A percentile compares a stretch with the other conserved stretches of the same genome.
phyloP scores from a whole-genome alignment of 2,888 invertebrate species.

The Eulithis testata region DNA sequence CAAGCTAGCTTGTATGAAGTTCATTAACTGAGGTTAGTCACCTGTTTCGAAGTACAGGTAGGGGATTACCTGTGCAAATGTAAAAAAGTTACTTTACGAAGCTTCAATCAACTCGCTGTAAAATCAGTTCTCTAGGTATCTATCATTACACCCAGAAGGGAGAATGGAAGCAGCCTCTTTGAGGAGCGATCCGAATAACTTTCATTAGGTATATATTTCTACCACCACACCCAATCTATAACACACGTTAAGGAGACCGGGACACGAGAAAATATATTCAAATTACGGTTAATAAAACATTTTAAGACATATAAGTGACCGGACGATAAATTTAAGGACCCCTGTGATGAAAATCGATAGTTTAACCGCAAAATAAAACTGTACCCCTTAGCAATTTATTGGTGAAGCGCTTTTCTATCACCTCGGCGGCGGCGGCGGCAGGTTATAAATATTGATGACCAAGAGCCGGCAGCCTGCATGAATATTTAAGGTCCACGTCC shows the following conservation, averaged over 20 bases:
- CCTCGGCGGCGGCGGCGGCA: conserved; percentile 51
- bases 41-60: conserved; percentile 33
- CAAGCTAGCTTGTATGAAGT: conserved; percentile 44
- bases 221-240: too few relatives aligned
- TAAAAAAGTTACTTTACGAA: too few relatives aligned
- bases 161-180: too few relatives aligned
- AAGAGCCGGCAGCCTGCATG: conserved; percentile 60
- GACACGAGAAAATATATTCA: not conserved
- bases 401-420: conserved; percentile 64
- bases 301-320: conserved; percentile 20
- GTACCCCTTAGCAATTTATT: conserved; percentile 51
- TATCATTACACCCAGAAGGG: too few relatives aligned
- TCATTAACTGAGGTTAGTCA: conserved; percentile 50
- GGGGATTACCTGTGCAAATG: too few relatives aligned
- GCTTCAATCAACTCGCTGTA: not conserved
- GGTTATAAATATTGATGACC: conserved; percentile 72
- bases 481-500: conserved; percentile 67
- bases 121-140: too few relatives aligned
- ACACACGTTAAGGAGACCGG: not conserved
- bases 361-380: conserved; percentile 41
- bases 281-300: conserved; percentile 12
- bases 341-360: conserved; percentile 36
- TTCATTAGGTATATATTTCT: too few relatives aligned
- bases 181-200: too few relatives aligned
- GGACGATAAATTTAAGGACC: conserved; percentile 32